Base-by-base conservation (phyloP, 2,797 vertebrate species). In the Australoheros facetus region DNA sequence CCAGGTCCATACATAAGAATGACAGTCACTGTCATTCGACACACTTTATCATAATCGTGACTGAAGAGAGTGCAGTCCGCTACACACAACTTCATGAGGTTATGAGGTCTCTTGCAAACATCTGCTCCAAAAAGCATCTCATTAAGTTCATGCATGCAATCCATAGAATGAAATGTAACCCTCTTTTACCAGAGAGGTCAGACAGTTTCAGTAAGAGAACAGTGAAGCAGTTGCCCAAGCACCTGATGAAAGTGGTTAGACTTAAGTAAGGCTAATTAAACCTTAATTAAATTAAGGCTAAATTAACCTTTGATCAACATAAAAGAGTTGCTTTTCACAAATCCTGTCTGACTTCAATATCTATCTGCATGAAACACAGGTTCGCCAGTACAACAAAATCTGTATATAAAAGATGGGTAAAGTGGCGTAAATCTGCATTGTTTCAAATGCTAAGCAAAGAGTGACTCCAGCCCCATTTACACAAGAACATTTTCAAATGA, bases 51-150 rank as follows among this genome's bases (percentile, higher is more conserved):
- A 71, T 75, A 56, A 69, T 58, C 13, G 57, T 19, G 51, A 69
- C 71, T 60, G 57, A 73, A 80, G 59, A 76, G 26, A 16, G 32
- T 48, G 39, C 37, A 3, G 54, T 64, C 60, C 14, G 21, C n/a
- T 62, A 42, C n/a, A 10, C 37, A 59, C 21, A 56, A 12, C 1
- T 77, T 79, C 58, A 51, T 28, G 21, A 80, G 39, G 12, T 64
- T 59, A 79, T 51, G 32, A 21, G 34, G 21, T 42, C 32, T 71
- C 8, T 56, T 45, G 48, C n/a, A 32, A 73, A 48, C 28, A 12
- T 23, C 59, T 21, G 69, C 66, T 76, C n/a, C 13, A 66, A 53
- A 30, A 74, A 58, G 77, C 16, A 72, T 12, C 58, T 85, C 70
- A 59, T 4, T 57, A 48, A 42, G 4, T 53, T 21, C 19, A 26